Conservation (phyloP, 2,113 vertebrate genomes). For the Lucifuga dentata region DNA sequence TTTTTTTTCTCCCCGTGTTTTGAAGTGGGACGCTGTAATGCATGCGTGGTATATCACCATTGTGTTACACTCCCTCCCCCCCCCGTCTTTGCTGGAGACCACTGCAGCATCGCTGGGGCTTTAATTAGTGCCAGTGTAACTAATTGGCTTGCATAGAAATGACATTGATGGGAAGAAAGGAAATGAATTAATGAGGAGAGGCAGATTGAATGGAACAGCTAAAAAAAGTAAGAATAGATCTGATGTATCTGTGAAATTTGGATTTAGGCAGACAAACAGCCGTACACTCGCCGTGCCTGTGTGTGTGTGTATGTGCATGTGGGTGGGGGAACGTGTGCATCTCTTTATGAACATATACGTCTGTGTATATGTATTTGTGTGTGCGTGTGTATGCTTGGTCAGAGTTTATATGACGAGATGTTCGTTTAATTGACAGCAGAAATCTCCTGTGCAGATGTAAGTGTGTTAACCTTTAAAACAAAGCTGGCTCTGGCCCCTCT, state of each 20-base stretch:
- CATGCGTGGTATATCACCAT: slow-evolving; percentile 42
- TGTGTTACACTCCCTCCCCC: slow-evolving; percentile 46
- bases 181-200: slow-evolving; percentile 67
- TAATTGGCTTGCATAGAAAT: slow-evolving; percentile 71
- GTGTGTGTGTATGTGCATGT: slow-evolving; percentile 7
- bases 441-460: slow-evolving; percentile 76
- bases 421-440: slow-evolving; percentile 72
- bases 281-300: not conserved
- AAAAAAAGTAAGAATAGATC: slow-evolving; percentile 50
- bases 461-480: slow-evolving; percentile 84
- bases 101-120: slow-evolving; percentile 67
- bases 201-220: slow-evolving; percentile 51
- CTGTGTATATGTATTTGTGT: not conserved
- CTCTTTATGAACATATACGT: not conserved
- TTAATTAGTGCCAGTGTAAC: slow-evolving; percentile 77
- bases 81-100: slow-evolving; percentile 73
- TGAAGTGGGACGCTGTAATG: slow-evolving; percentile 17
- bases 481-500: slow-evolving; percentile 75
- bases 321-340: slow-evolving; percentile 30
- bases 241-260: slow-evolving; percentile 18
- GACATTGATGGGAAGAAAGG: slow-evolving; percentile 70
- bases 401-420: slow-evolving; percentile 67
- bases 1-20: not conserved
- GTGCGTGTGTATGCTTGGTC: slow-evolving; percentile 48
- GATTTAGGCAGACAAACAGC: slow-evolving; percentile 31